Percentiles rank a stretch among this genome's conserved stretches.
Conservation (phyloP, 2,113 vertebrate genomes). For the Seriola dumerili region DNA sequence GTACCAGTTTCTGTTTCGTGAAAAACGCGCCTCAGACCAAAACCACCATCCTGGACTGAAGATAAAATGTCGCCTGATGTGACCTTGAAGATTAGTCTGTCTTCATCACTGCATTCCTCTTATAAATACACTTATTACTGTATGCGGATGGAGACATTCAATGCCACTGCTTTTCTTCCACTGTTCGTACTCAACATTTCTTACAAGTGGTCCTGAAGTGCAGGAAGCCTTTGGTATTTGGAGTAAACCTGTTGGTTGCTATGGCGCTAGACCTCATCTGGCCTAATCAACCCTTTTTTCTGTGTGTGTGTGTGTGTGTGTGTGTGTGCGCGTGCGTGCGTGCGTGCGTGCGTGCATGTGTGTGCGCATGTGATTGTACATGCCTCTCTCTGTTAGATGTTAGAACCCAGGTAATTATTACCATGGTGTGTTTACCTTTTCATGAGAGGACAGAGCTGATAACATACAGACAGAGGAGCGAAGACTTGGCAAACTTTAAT, state of each 20-base stretch:
- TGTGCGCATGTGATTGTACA: neutral
- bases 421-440: conserved; percentile 43
- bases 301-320: neutral
- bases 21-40: neutral
- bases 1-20: neutral
- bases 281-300: neutral
- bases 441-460: neutral
- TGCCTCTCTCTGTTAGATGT: conserved; percentile 5
- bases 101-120: neutral
- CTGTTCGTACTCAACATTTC: neutral
- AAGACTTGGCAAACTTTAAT: too few relatives aligned
- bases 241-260: conserved; percentile 19
- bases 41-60: neutral
- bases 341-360: too few relatives aligned
- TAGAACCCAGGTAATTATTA: conserved; percentile 57
- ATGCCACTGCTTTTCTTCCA: neutral
- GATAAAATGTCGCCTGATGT: neutral
- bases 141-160: too few relatives aligned
- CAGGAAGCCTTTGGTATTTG: conserved; percentile 21
- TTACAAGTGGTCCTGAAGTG: neutral
- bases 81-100: neutral
- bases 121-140: neutral
- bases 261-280: conserved; percentile 4
- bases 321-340: too few relatives aligned
- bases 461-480: neutral